These are phyloP conservation scores for Tetropium fuscum DNA, from an alignment of 2,888 invertebrate species.

Conservation along the genomic window DNA sequence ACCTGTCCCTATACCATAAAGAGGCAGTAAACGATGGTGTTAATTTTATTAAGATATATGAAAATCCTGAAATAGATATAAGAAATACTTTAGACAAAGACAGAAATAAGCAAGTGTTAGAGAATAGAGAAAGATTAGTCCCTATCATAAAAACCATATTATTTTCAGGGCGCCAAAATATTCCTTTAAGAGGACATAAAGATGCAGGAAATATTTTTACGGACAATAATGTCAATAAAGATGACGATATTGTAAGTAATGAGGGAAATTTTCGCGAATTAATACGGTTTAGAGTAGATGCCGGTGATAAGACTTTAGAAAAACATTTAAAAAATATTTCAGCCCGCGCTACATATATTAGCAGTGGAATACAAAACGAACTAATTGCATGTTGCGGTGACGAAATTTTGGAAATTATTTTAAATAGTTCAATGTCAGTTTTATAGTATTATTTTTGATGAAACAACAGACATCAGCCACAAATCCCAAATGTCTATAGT, in stretches of 20 bases:
- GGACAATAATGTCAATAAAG: too few relatives aligned
- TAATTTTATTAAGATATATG: background rate
- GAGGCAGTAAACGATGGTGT: background rate
- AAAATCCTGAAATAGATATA: slow-evolving; percentile 1
- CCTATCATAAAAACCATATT: slow-evolving; percentile 34
- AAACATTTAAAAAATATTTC: slow-evolving; percentile 43
- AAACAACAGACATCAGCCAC: slow-evolving; percentile 42
- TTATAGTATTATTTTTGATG: slow-evolving; percentile 32
- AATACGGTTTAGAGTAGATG: slow-evolving; percentile 42
- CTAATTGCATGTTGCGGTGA: slow-evolving; percentile 48
- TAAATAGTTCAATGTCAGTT: slow-evolving; percentile 37
- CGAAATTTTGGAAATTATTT: slow-evolving; percentile 42
- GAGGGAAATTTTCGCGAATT: slow-evolving; percentile 44
- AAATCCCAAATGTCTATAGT: slow-evolving; percentile 51
- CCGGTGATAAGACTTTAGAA: slow-evolving; percentile 40
- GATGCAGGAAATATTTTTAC: slow-evolving; percentile 9
- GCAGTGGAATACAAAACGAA: slow-evolving; percentile 52
- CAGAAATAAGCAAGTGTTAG: slow-evolving; percentile 16
- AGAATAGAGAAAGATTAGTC: slow-evolving; percentile 31
- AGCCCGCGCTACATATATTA: slow-evolving; percentile 43
- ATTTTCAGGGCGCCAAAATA: slow-evolving; percentile 33
- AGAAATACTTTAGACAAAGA: background rate
- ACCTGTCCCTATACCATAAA: background rate
- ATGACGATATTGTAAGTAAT: too few relatives aligned
- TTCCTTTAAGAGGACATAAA: slow-evolving; percentile 26